Base-by-base conservation (phyloP, 2,888 invertebrate genomes). In the Atethmia centrago region DNA sequence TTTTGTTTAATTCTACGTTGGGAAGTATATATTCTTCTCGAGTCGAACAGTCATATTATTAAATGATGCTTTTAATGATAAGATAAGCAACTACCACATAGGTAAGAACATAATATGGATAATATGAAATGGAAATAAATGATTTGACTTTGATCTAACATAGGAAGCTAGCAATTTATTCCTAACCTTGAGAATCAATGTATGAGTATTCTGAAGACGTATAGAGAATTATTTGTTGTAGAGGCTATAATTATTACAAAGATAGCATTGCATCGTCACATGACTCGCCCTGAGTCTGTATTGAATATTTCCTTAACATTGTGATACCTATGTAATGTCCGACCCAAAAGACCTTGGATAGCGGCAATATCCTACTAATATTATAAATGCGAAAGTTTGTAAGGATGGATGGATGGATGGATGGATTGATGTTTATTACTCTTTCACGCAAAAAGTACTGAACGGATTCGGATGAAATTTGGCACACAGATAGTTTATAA, bases 171-270 rank as follows among this genome's bases (percentile, higher is more conserved):
- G 19, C 73, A 74, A 74, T 77, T 74, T 55, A 66, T 53, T 47
- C 28, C 2, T 47, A 40, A 21, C 77, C 73, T 77, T 74, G 73
- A 55, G 8, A 67, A 66, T 47, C 45, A 66, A 47, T 77, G 36
- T 47, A 67, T 12, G 31, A 25, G 9, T 25, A 16, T 10, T 67
- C n/a, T 2, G 28, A 65, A 67, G 36, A 55, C 3, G 7, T 12
- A 2, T 53, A n/a, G 8, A n/a, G 19, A 45, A 65, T 28, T 45
- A 73, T 28, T 21, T 40, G 5, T 47, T n/a, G n/a, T 28, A 25
- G 25, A 12, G 16, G 14, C 51, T 28, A 76, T 53, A 28, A 76
- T 65, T 55, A 77, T n/a, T 19, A 2, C 25, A 45, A 65, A n/a
- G 10, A n/a, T 28, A 25, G 10, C n/a, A 31, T 16, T 36, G 28